Evolutionary conservation across 2,888 invertebrate species (phyloP), one percentile per base, ranked within the genome.

Genomic region (Adineta ricciae): DNA sequence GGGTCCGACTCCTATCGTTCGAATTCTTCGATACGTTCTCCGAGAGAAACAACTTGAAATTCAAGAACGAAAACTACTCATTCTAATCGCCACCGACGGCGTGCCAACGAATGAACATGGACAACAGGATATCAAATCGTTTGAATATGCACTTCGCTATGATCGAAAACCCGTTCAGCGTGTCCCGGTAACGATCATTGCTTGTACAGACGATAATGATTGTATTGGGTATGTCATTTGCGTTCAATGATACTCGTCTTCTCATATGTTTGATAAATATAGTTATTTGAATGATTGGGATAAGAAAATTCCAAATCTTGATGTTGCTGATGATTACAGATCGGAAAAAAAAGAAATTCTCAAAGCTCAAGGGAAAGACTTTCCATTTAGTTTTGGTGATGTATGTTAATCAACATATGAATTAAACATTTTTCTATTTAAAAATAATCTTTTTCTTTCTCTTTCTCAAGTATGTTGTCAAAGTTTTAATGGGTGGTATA

Each of bases 271-370:
- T 72, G 16, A 36, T 36, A 2, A 4, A 7, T 36, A 19, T 24
- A 41, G 83, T 36, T 85, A 85, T 85, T 54, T 85, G 32, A 85
- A 85, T 72, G 54, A 84, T 56, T 85, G 85, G 85, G 85, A 85
- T 72, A 73, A 50, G 72, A 85, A 50, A 19, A 84, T 85, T 24
- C 78, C 85, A 9, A 52, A 83, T 54, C 36, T 85, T 19, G 85
- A 85, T 56, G 85, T 85, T 50, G 85, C 83, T 24, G 85, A 85
- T 82, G 85, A 85, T 84, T 85, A 54, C 41, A 72, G 78, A 84
- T 83, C 50, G 16, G 85, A 85, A n/a, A 72, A 36, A 84, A 41
- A 27, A 8, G 85, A 85, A 41, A 56, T 85, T 41, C 52, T 50
- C 27, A 73, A 73, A 8, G 21, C 36, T 27, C 52, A 84, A 82